Base-by-base conservation (phyloP, 1,140 invertebrate genomes). In the Rhopalosiphum padi region DNA sequence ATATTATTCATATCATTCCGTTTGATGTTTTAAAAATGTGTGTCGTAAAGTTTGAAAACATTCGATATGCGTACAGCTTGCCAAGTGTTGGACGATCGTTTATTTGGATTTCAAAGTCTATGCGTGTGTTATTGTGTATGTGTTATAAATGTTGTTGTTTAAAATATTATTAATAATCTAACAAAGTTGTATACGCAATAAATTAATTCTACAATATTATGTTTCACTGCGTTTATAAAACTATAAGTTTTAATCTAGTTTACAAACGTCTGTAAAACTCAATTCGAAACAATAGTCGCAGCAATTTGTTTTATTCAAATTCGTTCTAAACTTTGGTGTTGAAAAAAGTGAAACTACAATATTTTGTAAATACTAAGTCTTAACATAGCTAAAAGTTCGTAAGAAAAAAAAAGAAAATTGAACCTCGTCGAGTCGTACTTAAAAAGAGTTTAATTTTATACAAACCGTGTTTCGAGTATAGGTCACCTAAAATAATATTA, bases 281-380 rank as follows among this genome's bases (percentile, higher is more conserved):
- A 77, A 77, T 35, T n/a, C 30, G 18, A 18, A 77, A 77, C 30
- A 77, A n/a, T n/a, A 35, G 5, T 18, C 15, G n/a, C 15, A 6
- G 60, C 60, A 77, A 77, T 77, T 77, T n/a, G 60, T 77, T n/a
- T n/a, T n/a, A n/a, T 77, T 77, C n/a, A n/a, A 77, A 77, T 77
- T 18, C 60, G 30, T n/a, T 35, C 60, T n/a, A 15, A 77, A 35
- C n/a, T 77, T 77, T 77, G 1, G 18, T n/a, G 30, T n/a, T n/a
- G 60, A 77, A 35, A 77, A 77, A 77, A 18, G 60, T 18, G 60
- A 77, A 77, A 77, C 60, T 15, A 77, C 4, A 77, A 77, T 51
- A 51, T 77, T 77, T 77, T 15, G 30, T n/a, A 18, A 18, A 18
- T 77, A 30, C 0, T 11, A 60, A 9, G 30, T 30, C 30, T 30